Evolutionary conservation across 2,113 vertebrate genomes (phyloP).

Genomic region (Saimiri boliviensis): DNA sequence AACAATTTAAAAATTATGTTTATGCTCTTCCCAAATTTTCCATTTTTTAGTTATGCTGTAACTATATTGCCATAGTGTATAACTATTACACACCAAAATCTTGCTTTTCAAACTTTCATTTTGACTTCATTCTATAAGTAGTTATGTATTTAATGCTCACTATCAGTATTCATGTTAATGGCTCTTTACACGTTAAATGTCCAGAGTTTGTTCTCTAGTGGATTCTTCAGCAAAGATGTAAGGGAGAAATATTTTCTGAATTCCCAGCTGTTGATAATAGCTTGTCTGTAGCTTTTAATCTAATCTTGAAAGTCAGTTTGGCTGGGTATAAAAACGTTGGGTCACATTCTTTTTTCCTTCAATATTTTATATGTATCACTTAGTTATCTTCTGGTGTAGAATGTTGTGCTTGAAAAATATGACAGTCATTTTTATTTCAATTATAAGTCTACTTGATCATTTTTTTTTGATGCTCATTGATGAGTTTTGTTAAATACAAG

Average conservation of each 20-base stretch:
- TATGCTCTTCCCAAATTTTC: background rate
- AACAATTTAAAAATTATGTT: background rate
- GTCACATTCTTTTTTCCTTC: background rate
- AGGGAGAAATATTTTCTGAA: background rate
- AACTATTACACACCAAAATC: background rate
- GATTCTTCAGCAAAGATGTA: background rate
- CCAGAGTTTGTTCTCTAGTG: background rate
- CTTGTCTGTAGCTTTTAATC: background rate
- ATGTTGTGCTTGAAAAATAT: background rate
- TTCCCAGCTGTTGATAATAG: background rate
- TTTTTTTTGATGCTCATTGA: background rate
- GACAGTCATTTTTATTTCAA: background rate
- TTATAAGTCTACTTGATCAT: background rate
- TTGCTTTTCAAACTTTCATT: background rate
- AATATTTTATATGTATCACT: background rate
- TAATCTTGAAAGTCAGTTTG: background rate
- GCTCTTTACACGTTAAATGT: background rate
- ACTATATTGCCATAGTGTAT: background rate
- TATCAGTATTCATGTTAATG: background rate
- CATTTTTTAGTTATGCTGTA: background rate
- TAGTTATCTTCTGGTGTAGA: background rate
- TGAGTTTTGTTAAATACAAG: background rate
- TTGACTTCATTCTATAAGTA: background rate
- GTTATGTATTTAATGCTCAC: background rate
- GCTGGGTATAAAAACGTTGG: background rate